Conservation (phyloP, 2,888 invertebrate genomes). For the Tuta absoluta region DNA sequence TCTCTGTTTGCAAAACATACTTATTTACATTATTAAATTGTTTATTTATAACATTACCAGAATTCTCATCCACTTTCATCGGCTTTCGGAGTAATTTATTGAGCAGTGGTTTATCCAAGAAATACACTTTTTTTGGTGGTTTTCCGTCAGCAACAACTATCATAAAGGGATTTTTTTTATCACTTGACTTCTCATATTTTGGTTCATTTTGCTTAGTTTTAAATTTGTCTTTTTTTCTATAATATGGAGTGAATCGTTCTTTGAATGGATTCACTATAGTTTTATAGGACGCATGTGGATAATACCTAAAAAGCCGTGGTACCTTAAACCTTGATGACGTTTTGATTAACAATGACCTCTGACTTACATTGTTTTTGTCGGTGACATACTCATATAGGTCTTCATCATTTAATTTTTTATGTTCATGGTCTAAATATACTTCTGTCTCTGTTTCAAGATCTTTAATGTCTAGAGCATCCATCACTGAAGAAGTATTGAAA, state of each 20-base stretch:
- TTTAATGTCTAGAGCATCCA: neutral
- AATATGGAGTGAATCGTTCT: slow-evolving; percentile 18
- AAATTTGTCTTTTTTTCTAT: neutral
- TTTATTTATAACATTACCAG: neutral
- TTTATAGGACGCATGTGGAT: slow-evolving; percentile 2
- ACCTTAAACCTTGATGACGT: slow-evolving; percentile 51
- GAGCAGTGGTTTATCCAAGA: neutral
- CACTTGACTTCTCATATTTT: neutral
- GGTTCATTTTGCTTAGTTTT: neutral
- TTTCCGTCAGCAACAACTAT: neutral
- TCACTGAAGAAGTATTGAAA: neutral
- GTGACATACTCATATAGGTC: slow-evolving; percentile 50
- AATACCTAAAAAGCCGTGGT: slow-evolving; percentile 29
- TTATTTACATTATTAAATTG: neutral
- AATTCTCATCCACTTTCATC: neutral
- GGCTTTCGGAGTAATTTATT: neutral
- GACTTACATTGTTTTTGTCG: slow-evolving; percentile 50
- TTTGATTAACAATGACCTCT: slow-evolving; percentile 62
- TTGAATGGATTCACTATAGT: neutral
- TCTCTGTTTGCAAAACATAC: neutral
- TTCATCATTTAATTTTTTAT: slow-evolving; percentile 40
- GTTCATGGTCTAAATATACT: slow-evolving; percentile 31
- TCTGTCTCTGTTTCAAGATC: neutral
- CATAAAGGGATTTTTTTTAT: neutral
- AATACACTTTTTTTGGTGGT: neutral